A percentile compares a stretch with the other conserved stretches of the same genome.
phyloP scores from a whole-genome alignment of 2,113 vertebrate species.

The Tragelaphus strepsiceros region DNA sequence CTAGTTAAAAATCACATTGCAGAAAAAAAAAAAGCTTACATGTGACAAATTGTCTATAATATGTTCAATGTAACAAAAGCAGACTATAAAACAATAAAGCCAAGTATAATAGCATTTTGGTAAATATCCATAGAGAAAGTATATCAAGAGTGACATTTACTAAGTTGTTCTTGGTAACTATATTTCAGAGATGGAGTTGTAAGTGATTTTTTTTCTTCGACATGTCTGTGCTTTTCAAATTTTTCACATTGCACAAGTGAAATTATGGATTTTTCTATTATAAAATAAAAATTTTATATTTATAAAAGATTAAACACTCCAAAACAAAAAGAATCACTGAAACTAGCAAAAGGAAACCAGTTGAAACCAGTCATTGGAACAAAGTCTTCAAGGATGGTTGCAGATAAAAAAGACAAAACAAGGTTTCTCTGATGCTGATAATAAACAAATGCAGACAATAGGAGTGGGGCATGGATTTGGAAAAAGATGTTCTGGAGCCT shows the following conservation, averaged over 20 bases:
- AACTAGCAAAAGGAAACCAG: background rate
- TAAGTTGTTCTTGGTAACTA: background rate
- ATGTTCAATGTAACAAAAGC: background rate
- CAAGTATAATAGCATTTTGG: background rate
- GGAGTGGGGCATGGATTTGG: background rate
- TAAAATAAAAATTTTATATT: background rate
- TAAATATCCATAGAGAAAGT: background rate
- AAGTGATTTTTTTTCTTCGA: background rate
- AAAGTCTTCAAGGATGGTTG: background rate
- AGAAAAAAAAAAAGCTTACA: background rate
- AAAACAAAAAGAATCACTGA: background rate
- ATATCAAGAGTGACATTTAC: background rate
- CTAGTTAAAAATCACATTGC: slow-evolving; percentile 13
- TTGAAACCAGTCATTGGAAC: background rate
- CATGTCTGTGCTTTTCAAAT: background rate
- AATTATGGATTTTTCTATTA: background rate
- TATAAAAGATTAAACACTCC: background rate
- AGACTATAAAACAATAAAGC: slow-evolving; percentile 13
- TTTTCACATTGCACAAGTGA: background rate
- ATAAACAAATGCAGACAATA: background rate
- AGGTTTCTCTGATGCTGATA: background rate
- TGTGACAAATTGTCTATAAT: background rate
- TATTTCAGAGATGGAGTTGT: background rate
- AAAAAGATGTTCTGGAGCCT: background rate
- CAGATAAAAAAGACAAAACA: background rate